Conservation (phyloP, 2,888 invertebrate species). For the Oasisia sp. region DNA sequence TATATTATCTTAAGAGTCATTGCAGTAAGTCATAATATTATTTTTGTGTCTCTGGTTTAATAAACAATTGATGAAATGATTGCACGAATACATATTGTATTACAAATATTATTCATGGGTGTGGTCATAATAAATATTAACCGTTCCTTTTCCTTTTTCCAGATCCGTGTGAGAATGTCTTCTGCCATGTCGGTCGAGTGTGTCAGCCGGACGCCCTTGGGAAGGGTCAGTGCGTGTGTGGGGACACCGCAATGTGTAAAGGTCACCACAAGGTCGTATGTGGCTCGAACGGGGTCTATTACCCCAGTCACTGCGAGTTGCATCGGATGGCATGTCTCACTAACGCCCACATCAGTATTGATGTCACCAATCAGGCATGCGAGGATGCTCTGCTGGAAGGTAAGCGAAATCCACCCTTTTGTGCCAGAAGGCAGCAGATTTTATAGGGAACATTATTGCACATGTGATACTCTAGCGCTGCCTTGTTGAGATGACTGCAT, state of each 20-base stretch:
- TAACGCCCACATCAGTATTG: constrained; percentile 55
- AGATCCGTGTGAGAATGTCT: constrained; percentile 75
- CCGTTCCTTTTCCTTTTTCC: constrained; percentile 50
- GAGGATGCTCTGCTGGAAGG: neutral
- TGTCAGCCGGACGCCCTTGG: constrained; percentile 69
- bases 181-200: constrained; percentile 75
- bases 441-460: neutral
- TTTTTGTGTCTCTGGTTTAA: too few species aligned
- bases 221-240: constrained; percentile 73
- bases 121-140: neutral
- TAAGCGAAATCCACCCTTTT: neutral
- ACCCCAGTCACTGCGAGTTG: constrained; percentile 64
- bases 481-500: neutral
- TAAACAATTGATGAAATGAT: too few species aligned
- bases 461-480: neutral
- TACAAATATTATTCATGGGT: neutral
- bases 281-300: constrained; percentile 60
- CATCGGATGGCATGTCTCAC: constrained; percentile 61
- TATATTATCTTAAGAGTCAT: too few species aligned
- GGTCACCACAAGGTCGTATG: constrained; percentile 61
- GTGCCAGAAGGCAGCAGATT: neutral
- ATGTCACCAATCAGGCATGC: constrained; percentile 43
- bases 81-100: too few species aligned
- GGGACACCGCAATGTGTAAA: constrained; percentile 49
- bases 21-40: too few species aligned